A percentile compares a stretch with the other conserved stretches of the same genome.
These are phyloP conservation scores for Tupaia chinensis DNA, from an alignment of 2,113 vertebrate species.

Conservation along the genomic window DNA sequence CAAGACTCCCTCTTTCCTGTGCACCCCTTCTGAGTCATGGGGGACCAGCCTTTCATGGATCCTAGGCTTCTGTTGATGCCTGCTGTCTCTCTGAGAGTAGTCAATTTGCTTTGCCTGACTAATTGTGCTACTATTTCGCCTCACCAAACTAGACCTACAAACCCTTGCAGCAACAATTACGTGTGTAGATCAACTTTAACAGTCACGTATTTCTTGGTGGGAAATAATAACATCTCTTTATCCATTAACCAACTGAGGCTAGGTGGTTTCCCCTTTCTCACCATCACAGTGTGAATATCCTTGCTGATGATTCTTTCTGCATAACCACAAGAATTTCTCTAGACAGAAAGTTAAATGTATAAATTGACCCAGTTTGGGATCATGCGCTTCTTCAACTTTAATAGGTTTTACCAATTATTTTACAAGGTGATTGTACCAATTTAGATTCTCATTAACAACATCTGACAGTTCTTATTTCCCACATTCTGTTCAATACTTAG, in stretches of 20 bases:
- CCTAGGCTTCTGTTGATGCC: too few species aligned
- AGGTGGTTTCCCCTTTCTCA: neutral
- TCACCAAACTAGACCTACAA: neutral
- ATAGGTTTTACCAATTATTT: neutral
- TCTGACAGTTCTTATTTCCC: neutral
- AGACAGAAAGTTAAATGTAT: neutral
- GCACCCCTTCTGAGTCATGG: neutral
- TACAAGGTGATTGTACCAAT: neutral
- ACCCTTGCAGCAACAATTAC: neutral
- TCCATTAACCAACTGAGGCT: neutral
- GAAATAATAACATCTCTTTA: neutral
- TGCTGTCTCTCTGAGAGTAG: neutral
- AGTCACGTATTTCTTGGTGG: neutral
- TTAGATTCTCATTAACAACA: neutral
- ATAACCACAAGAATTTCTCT: neutral
- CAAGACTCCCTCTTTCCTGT: neutral
- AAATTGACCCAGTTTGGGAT: constrained; percentile 13
- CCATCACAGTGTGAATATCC: neutral
- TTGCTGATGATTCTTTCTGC: neutral
- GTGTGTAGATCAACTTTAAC: neutral
- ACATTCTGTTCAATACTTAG: neutral
- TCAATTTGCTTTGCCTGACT: neutral
- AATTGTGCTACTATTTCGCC: neutral
- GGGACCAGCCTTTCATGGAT: neutral
- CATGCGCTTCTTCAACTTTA: neutral